Evolutionary conservation across 2,888 invertebrate species (phyloP).

Genomic region (Allacma fusca): DNA sequence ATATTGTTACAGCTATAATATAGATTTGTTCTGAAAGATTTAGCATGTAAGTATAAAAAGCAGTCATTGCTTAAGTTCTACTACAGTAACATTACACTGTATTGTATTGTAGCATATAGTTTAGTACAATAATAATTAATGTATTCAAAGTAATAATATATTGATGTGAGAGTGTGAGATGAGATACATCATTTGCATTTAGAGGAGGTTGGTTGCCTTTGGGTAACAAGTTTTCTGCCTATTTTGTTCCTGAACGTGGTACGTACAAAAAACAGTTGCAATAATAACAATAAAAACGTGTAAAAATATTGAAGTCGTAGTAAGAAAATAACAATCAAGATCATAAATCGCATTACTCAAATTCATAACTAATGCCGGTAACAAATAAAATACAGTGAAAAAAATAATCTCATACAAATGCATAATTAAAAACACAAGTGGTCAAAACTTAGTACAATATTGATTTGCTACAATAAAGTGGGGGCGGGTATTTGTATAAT

Average conservation of each 20-base stretch:
- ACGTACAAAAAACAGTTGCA: slow-evolving; percentile 30
- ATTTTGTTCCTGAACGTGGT: slow-evolving; percentile 14
- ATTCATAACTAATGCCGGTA: slow-evolving; percentile 17
- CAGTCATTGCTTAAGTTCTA: slow-evolving; percentile 29
- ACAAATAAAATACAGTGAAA: slow-evolving; percentile 38
- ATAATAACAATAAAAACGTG: slow-evolving; percentile 26
- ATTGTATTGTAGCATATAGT: neutral
- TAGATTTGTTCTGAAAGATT: slow-evolving; percentile 14
- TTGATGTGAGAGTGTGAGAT: slow-evolving; percentile 24
- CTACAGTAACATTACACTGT: neutral
- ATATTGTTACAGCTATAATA: slow-evolving; percentile 19
- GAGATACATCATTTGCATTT: slow-evolving; percentile 25
- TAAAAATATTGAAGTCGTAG: neutral
- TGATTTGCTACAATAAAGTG: slow-evolving; percentile 26
- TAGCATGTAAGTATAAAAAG: slow-evolving; percentile 30
- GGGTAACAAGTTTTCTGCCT: slow-evolving; percentile 23
- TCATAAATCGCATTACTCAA: slow-evolving; percentile 28
- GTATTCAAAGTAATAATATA: neutral
- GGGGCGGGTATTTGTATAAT: neutral
- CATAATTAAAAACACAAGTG: slow-evolving; percentile 33
- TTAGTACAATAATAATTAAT: neutral
- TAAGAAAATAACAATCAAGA: slow-evolving; percentile 10
- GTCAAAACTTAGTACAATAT: slow-evolving; percentile 25
- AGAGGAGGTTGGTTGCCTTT: slow-evolving; percentile 7
- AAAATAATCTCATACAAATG: slow-evolving; percentile 42